Evolutionary conservation across 2,888 invertebrate species (phyloP).

Genomic region (Synergus itoensis): DNA sequence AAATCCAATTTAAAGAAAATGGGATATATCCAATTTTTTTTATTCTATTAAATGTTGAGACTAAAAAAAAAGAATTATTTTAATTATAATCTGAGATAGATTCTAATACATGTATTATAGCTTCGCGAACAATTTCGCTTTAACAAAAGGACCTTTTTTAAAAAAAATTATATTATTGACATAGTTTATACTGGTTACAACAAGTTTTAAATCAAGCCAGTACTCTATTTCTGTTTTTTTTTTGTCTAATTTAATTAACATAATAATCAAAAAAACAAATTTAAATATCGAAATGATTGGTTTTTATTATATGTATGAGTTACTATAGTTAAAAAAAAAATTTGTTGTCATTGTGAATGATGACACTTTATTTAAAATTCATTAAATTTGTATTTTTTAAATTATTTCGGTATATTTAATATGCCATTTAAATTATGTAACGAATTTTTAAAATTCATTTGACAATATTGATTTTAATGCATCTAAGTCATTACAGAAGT

Average conservation of each 20-base stretch:
- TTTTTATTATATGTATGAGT: background rate
- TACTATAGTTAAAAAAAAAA: no score
- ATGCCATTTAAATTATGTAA: background rate
- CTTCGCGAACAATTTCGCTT: background rate
- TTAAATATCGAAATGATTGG: background rate
- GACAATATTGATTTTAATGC: slow-evolving; percentile 19
- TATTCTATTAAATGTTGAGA: no score
- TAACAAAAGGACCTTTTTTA: background rate
- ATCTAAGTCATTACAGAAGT: slow-evolving; percentile 30
- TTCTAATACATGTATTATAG: background rate
- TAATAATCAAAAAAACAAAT: background rate
- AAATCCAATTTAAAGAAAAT: no score
- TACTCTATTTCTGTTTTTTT: background rate
- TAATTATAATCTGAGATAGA: no score
- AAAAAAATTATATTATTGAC: background rate
- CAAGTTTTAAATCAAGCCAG: background rate
- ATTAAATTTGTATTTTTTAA: slow-evolving; percentile 4
- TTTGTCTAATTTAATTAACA: background rate
- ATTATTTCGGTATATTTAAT: slow-evolving; percentile 6
- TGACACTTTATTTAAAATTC: background rate
- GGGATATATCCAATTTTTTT: no score
- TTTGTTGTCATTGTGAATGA: background rate
- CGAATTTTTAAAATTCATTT: slow-evolving; percentile 9
- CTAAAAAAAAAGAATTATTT: no score
- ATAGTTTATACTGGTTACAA: no score